These are phyloP conservation scores for Anarrhichthys ocellatus DNA, from an alignment of 2,113 vertebrate species.

Conservation along the genomic window DNA sequence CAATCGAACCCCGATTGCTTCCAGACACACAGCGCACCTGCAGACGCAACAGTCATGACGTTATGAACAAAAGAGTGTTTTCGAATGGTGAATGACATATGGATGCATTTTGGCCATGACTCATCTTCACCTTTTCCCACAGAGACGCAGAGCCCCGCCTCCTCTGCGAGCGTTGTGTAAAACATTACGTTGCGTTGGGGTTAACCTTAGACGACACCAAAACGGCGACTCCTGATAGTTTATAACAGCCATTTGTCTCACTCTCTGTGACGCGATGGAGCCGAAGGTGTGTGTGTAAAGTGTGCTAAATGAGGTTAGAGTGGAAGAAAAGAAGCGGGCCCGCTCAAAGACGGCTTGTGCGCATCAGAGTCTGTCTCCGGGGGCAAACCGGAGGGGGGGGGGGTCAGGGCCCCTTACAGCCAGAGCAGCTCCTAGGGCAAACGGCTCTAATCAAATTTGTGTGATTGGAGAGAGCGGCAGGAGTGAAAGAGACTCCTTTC, in stretches of 20 bases:
- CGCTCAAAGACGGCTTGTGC: constrained; percentile 66
- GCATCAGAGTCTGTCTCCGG: constrained; percentile 65
- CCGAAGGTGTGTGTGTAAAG: constrained; percentile 27
- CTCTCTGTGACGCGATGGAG: constrained; percentile 51
- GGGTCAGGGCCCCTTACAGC: constrained; percentile 48
- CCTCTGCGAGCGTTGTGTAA: constrained; percentile 9
- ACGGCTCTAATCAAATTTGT: constrained; percentile 81
- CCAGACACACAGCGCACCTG: constrained; percentile 21
- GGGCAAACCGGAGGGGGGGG: constrained; percentile 48
- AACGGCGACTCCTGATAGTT: constrained; percentile 46
- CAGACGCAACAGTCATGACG: neutral
- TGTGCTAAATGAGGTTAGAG: constrained; percentile 69
- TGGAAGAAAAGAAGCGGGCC: constrained; percentile 55
- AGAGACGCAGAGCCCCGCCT: constrained; percentile 15
- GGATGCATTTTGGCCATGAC: constrained; percentile 6
- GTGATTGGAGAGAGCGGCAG: constrained; percentile 69
- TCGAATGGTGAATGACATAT: constrained; percentile 11
- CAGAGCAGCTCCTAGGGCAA: constrained; percentile 72
- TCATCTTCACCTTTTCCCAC: constrained; percentile 32
- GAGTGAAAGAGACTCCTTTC: constrained; percentile 71
- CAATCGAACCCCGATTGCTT: neutral
- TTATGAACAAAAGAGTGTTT: constrained; percentile 8
- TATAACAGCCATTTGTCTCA: constrained; percentile 58
- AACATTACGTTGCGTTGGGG: constrained; percentile 16
- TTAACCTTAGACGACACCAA: constrained; percentile 55